Evolutionary conservation across 2,797 vertebrate species (phyloP).

Genomic region (Chiloscyllium punctatum): DNA sequence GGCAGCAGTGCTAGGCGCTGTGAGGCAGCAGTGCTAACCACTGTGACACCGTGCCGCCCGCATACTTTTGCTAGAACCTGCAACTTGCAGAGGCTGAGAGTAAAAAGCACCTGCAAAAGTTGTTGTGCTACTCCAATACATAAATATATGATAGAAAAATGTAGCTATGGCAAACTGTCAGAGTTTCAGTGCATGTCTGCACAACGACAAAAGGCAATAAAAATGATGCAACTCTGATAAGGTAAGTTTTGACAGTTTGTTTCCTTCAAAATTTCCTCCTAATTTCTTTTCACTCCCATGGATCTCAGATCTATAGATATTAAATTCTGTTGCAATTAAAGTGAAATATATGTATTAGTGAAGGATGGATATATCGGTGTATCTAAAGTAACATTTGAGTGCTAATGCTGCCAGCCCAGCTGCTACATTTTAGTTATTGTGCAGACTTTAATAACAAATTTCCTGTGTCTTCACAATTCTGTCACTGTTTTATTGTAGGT

Average conservation of each 20-base stretch:
- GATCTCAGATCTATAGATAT: not conserved
- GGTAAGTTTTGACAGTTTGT: not conserved
- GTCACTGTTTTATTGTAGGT: conserved; percentile 68
- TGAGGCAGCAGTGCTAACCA: too few relatives aligned
- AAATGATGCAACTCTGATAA: not conserved
- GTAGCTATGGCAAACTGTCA: not conserved
- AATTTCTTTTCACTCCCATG: not conserved
- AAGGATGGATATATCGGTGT: not conserved
- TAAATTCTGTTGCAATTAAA: not conserved
- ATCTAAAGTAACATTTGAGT: not conserved
- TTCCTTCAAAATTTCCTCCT: not conserved
- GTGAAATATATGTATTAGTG: not conserved
- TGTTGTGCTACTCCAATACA: not conserved
- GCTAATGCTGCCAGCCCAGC: not conserved
- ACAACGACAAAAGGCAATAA: not conserved
- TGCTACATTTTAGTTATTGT: not conserved
- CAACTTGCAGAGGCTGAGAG: too few relatives aligned
- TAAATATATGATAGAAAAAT: not conserved
- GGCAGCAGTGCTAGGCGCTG: too few relatives aligned
- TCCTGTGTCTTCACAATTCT: conserved; percentile 56
- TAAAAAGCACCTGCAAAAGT: not conserved
- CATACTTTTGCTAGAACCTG: too few relatives aligned
- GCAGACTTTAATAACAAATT: not conserved
- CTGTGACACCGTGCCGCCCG: too few relatives aligned
- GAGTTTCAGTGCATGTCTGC: not conserved